Percentiles rank a stretch among this genome's conserved stretches.
Evolutionary conservation across 2,888 invertebrate species (phyloP).

Genomic region (Eupithecia vulgata): DNA sequence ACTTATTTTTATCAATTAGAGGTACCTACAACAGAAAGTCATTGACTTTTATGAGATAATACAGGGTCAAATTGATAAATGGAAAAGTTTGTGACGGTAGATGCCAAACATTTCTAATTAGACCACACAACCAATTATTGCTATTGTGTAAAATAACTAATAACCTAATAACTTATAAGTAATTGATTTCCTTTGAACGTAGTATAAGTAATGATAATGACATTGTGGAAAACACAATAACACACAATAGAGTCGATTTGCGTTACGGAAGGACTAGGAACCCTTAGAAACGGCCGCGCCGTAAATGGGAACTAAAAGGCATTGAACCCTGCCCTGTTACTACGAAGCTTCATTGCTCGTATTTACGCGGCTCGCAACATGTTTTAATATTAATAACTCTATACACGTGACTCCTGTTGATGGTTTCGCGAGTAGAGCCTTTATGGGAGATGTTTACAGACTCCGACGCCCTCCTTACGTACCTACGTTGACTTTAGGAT

Average conservation of each 20-base stretch:
- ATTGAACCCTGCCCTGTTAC: conserved; percentile 57
- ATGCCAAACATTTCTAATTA: conserved; percentile 11
- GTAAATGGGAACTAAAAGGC: conserved; percentile 49
- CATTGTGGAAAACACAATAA: conserved; percentile 12
- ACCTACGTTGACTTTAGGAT: conserved; percentile 42
- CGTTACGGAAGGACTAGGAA: conserved; percentile 30
- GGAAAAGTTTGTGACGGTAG: conserved; percentile 6
- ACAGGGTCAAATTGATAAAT: conserved; percentile 24
- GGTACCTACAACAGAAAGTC: background rate
- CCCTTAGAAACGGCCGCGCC: conserved; percentile 30
- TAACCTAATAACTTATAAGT: background rate
- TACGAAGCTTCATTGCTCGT: conserved; percentile 60
- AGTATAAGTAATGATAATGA: background rate
- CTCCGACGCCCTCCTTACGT: conserved; percentile 52
- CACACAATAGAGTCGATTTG: conserved; percentile 28
- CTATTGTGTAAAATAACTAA: background rate
- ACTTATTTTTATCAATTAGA: background rate
- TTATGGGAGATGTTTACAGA: conserved; percentile 76
- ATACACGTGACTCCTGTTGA: conserved; percentile 69
- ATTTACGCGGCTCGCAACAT: conserved; percentile 66
- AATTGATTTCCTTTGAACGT: background rate
- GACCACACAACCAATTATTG: background rate
- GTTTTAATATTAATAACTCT: conserved; percentile 80
- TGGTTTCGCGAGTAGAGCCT: conserved; percentile 65
- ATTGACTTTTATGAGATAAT: conserved; percentile 21